These are phyloP conservation scores for Elysia crispata DNA, from an alignment of 2,888 invertebrate species.

Conservation along the genomic window DNA sequence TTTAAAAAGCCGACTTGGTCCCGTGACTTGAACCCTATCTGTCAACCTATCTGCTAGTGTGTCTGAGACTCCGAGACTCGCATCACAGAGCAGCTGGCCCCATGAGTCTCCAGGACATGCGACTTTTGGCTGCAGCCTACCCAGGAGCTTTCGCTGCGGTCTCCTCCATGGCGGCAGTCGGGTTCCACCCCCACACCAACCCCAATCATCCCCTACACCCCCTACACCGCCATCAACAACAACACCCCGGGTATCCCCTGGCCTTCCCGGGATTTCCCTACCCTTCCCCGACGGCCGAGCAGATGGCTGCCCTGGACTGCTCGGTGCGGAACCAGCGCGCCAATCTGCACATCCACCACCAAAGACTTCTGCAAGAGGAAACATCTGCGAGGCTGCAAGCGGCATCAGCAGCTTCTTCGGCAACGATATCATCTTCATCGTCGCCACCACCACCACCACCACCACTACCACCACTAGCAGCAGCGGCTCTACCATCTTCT, in stretches of 20 bases:
- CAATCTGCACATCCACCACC: conserved; percentile 25
- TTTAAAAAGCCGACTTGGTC: too few relatives aligned
- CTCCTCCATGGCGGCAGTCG: conserved; percentile 33
- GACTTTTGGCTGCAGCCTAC: conserved; percentile 50
- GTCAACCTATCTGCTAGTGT: background rate
- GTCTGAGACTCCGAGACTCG: background rate
- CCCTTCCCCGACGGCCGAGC: conserved; percentile 42
- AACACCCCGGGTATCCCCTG: conserved; percentile 32
- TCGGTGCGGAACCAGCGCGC: conserved; percentile 34
- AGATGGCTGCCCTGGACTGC: conserved; percentile 56
- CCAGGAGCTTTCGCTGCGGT: conserved; percentile 50
- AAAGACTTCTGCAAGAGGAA: conserved; percentile 42
- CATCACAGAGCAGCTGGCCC: background rate
- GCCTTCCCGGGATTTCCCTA: conserved; percentile 42
- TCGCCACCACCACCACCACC: too few relatives aligned
- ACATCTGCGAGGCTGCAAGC: conserved; percentile 3
- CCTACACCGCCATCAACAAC: conserved; percentile 13
- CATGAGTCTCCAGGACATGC: conserved; percentile 49
- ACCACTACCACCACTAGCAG: too few relatives aligned
- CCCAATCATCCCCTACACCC: background rate
- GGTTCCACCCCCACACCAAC: conserved; percentile 16
- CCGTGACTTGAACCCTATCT: too few relatives aligned
- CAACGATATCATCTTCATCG: too few relatives aligned
- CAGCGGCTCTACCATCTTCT: too few relatives aligned
- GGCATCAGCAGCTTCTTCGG: background rate